Evolutionary conservation across 2,113 vertebrate genomes (phyloP).

Genomic region (Nothoprocta pentlandii): DNA sequence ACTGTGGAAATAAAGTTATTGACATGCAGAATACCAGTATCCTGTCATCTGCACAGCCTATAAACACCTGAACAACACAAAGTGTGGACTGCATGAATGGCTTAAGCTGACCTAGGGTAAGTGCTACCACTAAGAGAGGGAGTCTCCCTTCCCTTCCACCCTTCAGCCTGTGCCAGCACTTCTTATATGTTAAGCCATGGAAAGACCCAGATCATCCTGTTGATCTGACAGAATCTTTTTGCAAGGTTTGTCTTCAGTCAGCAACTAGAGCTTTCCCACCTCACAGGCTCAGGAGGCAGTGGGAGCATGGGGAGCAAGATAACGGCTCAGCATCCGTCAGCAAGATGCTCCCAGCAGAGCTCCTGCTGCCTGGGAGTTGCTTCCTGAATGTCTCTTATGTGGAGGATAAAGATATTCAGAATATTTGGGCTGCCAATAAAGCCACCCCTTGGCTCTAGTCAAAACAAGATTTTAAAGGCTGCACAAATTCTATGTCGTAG

Average conservation of each 20-base stretch:
- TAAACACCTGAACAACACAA: neutral
- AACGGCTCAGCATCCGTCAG: accelerated
- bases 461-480: slow-evolving; percentile 3
- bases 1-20: neutral
- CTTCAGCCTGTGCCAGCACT: neutral
- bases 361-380: neutral
- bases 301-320: neutral
- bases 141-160: neutral
- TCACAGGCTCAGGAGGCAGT: neutral
- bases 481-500: neutral
- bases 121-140: neutral
- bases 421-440: neutral
- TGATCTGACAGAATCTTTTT: neutral
- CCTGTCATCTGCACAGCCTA: neutral
- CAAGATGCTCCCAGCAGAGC: neutral
- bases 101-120: neutral
- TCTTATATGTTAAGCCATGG: neutral
- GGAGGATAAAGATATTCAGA: neutral
- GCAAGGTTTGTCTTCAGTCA: neutral
- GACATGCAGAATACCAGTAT: neutral
- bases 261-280: neutral
- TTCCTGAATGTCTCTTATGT: neutral
- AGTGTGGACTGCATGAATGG: neutral
- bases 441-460: neutral
- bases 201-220: neutral